Conservation (phyloP, 2,888 invertebrate genomes). For the Tipula unca region DNA sequence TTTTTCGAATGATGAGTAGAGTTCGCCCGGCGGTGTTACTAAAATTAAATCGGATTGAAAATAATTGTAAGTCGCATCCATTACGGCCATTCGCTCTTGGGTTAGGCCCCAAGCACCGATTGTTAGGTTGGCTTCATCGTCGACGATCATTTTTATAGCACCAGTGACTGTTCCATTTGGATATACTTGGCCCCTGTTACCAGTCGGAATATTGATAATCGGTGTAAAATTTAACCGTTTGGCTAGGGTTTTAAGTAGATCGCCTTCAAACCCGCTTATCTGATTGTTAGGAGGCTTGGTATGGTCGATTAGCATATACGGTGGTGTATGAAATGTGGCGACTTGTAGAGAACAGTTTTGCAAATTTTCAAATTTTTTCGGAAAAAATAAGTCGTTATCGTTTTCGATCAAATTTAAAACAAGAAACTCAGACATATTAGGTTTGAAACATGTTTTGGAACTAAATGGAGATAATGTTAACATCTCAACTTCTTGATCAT, state of each 20-base stretch:
- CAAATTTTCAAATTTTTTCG: slow-evolving; percentile 23
- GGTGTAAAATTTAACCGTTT: slow-evolving; percentile 23
- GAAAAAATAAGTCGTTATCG: slow-evolving; percentile 19
- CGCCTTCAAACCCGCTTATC: slow-evolving; percentile 23
- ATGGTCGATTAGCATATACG: slow-evolving; percentile 20
- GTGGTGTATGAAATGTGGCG: slow-evolving; percentile 18
- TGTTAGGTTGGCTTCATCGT: slow-evolving; percentile 22
- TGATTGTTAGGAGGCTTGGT: background rate
- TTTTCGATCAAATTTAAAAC: background rate
- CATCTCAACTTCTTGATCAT: too few species aligned
- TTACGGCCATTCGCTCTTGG: background rate
- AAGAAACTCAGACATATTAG: background rate
- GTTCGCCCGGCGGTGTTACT: slow-evolving; percentile 17
- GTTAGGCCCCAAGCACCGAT: slow-evolving; percentile 20
- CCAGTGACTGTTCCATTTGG: slow-evolving; percentile 9
- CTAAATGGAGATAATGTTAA: slow-evolving; percentile 21
- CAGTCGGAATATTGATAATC: too few species aligned
- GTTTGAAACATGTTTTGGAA: too few species aligned
- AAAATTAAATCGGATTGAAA: slow-evolving; percentile 19
- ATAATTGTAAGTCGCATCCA: slow-evolving; percentile 20
- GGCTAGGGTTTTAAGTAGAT: slow-evolving; percentile 22
- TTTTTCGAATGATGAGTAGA: slow-evolving; percentile 22
- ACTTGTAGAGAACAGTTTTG: slow-evolving; percentile 22
- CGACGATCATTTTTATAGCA: slow-evolving; percentile 20
- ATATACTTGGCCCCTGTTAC: too few species aligned